Evolutionary conservation across 2,113 vertebrate species (phyloP), one percentile per base, ranked within the genome.

Genomic region (Sinocyclocheilus grahami): DNA sequence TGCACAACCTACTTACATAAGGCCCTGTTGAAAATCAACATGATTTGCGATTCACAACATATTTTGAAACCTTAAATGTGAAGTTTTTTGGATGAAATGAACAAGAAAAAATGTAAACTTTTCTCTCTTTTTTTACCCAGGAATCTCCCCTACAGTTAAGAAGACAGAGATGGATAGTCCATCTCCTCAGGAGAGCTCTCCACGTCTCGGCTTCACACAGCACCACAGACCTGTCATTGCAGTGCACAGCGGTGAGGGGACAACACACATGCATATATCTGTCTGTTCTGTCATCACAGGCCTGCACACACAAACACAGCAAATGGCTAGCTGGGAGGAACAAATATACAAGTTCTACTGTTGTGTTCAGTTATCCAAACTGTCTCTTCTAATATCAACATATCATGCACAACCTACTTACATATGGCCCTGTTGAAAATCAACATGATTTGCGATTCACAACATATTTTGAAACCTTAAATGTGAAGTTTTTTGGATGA

Each of bases 191-290:
- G 97, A 98, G 89, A 96, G 95, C 88, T 99, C 98, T 0, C 97
- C 98, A 14, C 96, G 98, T 75, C 95, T 98, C 89, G 96, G 96
- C 92, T 99, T 97, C 93, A 98, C 98, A 0, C 98, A 99, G 92
- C 98, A 99, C 93, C 98, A 99, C 94, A 96, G 97, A 93, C 98
- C 98, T 0, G 98, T 99, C 94, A 99, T 99, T 10, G 97, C 98
- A 2, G 97, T 99, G 91, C 98, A 99, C 95, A 98, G 98, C 63
- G 98, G 98, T 99, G 90, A 94, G 98, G 89, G 48, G 46, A 14
- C 65, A 13, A 58, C 62, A 42, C 77, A 75, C 63, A 60, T n/a
- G n/a, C n/a, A 86, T 30, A 27, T 33, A 33, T 75, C 42, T 16
- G 42, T 48, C 72, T 48, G 42, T 48, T 51, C n/a, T 76, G 42